Base-by-base conservation (phyloP, 2,888 invertebrate species). In the Priapulus caudatus region DNA sequence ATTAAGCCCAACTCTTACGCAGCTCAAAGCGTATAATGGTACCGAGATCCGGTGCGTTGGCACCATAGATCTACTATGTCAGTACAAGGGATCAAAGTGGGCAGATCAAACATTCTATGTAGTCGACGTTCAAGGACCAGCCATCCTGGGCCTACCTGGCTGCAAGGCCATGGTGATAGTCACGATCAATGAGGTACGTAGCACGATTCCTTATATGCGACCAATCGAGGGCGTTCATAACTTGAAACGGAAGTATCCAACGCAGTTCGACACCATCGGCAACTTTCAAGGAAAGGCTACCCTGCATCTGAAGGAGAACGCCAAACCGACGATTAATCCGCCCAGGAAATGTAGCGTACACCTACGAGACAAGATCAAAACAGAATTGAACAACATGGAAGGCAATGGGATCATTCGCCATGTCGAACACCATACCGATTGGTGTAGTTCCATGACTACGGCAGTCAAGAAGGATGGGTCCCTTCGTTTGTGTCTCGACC, bases 91-190 rank as follows among this genome's bases (percentile, higher is more conserved):
- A 4, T 23, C 47, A 10, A 18, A n/a, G 2, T 51, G 21, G 50
- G 16, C 23, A 33, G 2, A 43, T 5, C 45, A 47, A 1, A 24
- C 20, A 2, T 56, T 56, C 53, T 56, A 53, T 33, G 51, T 55
- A 2, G 51, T 53, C 1, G 53, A 56, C 24, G 50, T 52, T 10
- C 23, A 43, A 19, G 49, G 55, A 4, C 49, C 56, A 15, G 49
- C 51, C 3, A 47, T 55, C 20, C 46, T 56, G 20, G 53, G 56
- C 20, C 44, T 56, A 3, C 49, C 45, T 1, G 49, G 52, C 18
- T 51, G 54, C 23, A 45, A 48, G 4, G 16, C 19, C 4, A n/a
- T 52, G 1, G n/a, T 21, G 16, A 48, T 56, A n/a, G 50, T 56
- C 2, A 50, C 50, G n/a, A 50, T 55, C 10, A n/a, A 55, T 19